Evolutionary conservation across 53 echinoderm and acorn worm genomes (phyloP), one percentile per base, ranked within the genome.

Genomic region (Crossaster papposus): DNA sequence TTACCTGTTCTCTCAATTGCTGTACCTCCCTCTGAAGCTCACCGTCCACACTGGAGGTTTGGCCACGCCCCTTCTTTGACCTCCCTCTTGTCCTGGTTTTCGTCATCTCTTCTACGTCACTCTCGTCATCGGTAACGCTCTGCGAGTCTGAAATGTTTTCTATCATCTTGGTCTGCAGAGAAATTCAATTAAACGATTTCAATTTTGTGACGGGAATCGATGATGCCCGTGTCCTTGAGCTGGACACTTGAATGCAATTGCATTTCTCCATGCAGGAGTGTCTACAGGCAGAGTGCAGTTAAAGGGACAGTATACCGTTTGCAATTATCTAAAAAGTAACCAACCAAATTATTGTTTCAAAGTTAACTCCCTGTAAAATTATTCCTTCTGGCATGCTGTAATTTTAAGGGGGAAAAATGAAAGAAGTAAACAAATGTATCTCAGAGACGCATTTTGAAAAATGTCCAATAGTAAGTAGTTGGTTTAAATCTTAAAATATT

Each of bases 11-110:
- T 26, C 51, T 85, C 36, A 85, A 58, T n/a, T 53, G 85, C 50
- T 83, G 77, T n/a, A 78, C 79, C 72, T 86, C 86, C 70, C 36
- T 91, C 86, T 83, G 64, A 28, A 70, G 51, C n/a, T 52, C 32
- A 23, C 64, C 72, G 6, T 32, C 24, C 18, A 51, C 51, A 51
- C 0, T 76, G 36, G 77, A 76, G 32, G 55, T 64, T 37, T 77
- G 58, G 36, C 72, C 78, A 36, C 31, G 52, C 31, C 50, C 31
- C 78, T 12, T 84, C 85, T 28, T 50, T 34, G 37, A 12, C 51
- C 23, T 23, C 34, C 29, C 29, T 32, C 24, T 44, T 35, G 50
- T 51, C 51, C 5, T 78, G 12, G 78, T 50, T 8, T 22, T 74
- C 10, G 14, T 14, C 44, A 37, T 14, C 62, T 70, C 64, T 37